A percentile compares a stretch with the other conserved stretches of the same genome.
These are phyloP conservation scores for Drosophila carrolli DNA, from an alignment of 1,140 invertebrate species.

Conservation along the genomic window DNA sequence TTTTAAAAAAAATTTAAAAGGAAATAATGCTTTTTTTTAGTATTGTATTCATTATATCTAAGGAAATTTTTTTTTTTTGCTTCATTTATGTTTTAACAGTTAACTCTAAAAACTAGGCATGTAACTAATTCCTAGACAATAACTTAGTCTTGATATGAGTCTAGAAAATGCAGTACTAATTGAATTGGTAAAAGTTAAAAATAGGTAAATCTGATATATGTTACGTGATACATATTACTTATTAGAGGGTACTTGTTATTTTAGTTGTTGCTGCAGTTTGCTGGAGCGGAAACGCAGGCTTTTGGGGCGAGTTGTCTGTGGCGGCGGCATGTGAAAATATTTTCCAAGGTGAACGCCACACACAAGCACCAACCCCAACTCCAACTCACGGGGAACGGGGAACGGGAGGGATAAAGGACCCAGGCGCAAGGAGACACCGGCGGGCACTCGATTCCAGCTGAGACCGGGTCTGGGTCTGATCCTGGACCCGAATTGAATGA, in stretches of 20 bases:
- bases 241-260: constrained; percentile 11
- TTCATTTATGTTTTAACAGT: too few species aligned
- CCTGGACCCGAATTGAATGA: constrained; percentile 67
- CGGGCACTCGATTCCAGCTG: constrained; percentile 60
- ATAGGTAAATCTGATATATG: too few species aligned
- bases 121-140: too few species aligned
- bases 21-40: too few species aligned
- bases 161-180: too few species aligned
- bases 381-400: constrained; percentile 7
- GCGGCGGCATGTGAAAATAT: constrained; percentile 75
- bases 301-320: constrained; percentile 35
- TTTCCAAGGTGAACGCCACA: constrained; percentile 79
- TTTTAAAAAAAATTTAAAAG: too few species aligned
- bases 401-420: constrained; percentile 38
- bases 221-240: constrained; percentile 15
- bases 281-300: constrained; percentile 70
- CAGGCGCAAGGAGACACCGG: constrained; percentile 36
- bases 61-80: too few species aligned
- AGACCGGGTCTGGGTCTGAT: constrained; percentile 27
- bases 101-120: too few species aligned
- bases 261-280: constrained; percentile 57
- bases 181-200: too few species aligned
- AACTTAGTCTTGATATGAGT: too few species aligned
- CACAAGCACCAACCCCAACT: constrained; percentile 18
- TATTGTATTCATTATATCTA: too few species aligned